Base-by-base conservation (phyloP, 2,888 invertebrate genomes). In the Melangyna quadrimaculata region DNA sequence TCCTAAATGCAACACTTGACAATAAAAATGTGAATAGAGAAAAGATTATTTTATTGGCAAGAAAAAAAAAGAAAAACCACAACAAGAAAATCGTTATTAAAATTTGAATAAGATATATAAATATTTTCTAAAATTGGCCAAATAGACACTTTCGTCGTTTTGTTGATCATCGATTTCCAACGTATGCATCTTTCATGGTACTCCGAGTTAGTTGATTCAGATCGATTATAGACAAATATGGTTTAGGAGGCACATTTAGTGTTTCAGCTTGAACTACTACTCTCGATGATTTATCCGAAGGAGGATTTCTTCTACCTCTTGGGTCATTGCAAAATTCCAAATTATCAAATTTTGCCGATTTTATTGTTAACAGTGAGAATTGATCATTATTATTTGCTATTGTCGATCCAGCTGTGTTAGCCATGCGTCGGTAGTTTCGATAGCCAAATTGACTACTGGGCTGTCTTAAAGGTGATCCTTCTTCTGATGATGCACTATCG, bases 191-290 rank as follows among this genome's bases (percentile, higher is more conserved):
- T 24, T 73, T 77, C 86, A 86, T 86, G 4, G 94, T 94, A 40
- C 94, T 94, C 69, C 94, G 93, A 7, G 95, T 94, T 89, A 95
- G 93, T 91, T 94, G 93, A 93, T 95, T 95, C 90, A 95, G 94
- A 93, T 95, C 95, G 87, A 96, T 95, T 88, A 95, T 95, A 29
- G 95, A 94, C 83, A 96, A 93, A 89, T 94, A 94, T n/a, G 95
- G 95, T 89, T 94, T 93, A 7, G 94, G 93, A 27, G 93, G 92
- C 45, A 93, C 91, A 73, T 93, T 92, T 22, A 92, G 35, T 1
- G 90, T 90, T 55, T 88, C 88, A 7, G 59, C 22, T 37, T 78
- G 81, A n/a, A 32, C 27, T 12, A 32, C 27, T 12, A 35, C 22
- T 48, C 35, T 71, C 12, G 87, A 69, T 61, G 88, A 69, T 61